Percentiles rank a stretch among this genome's conserved stretches.
Conservation (phyloP, 1,140 invertebrate species). For the Hirudo medicinalis region DNA sequence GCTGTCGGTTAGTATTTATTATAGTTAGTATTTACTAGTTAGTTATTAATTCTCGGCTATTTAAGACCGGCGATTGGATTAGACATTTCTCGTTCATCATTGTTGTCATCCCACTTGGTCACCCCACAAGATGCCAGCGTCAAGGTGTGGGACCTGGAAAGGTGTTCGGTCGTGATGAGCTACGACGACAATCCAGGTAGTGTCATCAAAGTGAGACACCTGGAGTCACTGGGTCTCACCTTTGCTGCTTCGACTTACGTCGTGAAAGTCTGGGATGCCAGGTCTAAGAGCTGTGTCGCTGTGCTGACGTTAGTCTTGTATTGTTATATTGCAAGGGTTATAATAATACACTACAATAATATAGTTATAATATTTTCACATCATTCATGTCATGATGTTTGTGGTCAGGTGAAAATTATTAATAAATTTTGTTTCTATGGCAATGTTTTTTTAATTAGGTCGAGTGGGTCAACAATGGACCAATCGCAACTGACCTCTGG, state of each 20-base stretch:
- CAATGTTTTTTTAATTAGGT: slow-evolving; percentile 5
- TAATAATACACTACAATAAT: too few relatives aligned
- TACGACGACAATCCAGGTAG: slow-evolving; percentile 61
- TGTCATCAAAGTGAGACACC: slow-evolving; percentile 60
- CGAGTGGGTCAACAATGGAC: not conserved
- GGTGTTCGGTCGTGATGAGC: slow-evolving; percentile 55
- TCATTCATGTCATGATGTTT: too few relatives aligned
- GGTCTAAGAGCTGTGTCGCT: not conserved
- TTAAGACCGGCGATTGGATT: too few relatives aligned
- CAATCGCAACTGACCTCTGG: not conserved
- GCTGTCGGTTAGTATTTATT: too few relatives aligned
- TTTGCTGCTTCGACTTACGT: slow-evolving; percentile 68
- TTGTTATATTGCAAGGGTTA: not conserved
- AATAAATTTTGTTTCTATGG: too few relatives aligned
- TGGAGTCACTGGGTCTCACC: slow-evolving; percentile 50
- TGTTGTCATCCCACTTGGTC: too few relatives aligned
- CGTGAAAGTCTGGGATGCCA: slow-evolving; percentile 67
- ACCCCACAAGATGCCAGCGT: slow-evolving; percentile 57
- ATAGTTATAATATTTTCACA: too few relatives aligned
- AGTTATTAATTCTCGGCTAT: too few relatives aligned
- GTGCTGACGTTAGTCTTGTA: not conserved
- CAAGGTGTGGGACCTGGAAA: slow-evolving; percentile 72
- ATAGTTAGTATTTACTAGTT: too few relatives aligned
- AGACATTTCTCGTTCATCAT: too few relatives aligned
- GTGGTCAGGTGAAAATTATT: too few relatives aligned